Percentiles rank a stretch among this genome's conserved stretches.
phyloP scores from a whole-genome alignment of 2,888 invertebrate species.

The Limnephilus auricula region DNA sequence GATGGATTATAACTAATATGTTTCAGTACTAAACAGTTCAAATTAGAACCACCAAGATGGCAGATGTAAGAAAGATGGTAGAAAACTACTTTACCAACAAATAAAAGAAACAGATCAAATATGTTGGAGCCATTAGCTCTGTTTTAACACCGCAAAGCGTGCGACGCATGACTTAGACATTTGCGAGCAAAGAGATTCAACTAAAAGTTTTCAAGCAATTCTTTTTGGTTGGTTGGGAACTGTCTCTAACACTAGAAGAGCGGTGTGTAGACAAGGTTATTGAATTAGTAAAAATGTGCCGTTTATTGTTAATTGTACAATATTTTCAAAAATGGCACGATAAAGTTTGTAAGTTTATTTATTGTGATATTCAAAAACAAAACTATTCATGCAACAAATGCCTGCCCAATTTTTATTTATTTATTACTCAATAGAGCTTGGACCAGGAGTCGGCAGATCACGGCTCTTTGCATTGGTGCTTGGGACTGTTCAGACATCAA shows the following conservation, averaged over 20 bases:
- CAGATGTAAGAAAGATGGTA: neutral
- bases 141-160: no score
- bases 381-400: neutral
- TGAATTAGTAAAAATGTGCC: neutral
- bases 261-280: no score
- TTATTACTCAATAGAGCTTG: neutral
- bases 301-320: neutral
- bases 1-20: neutral
- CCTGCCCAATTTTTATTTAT: neutral
- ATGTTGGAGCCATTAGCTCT: neutral
- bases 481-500: no score
- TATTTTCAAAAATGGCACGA: neutral
- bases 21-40: neutral
- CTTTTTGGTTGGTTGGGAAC: no score
- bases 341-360: neutral
- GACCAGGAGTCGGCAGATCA: no score
- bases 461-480: no score
- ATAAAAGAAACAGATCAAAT: neutral
- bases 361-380: neutral
- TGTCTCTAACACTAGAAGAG: no score
- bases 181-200: no score
- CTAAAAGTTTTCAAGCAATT: no score
- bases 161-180: no score
- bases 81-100: neutral
- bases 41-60: neutral